Conservation (phyloP, 2,888 invertebrate genomes). For the Mylabris sibirica region DNA sequence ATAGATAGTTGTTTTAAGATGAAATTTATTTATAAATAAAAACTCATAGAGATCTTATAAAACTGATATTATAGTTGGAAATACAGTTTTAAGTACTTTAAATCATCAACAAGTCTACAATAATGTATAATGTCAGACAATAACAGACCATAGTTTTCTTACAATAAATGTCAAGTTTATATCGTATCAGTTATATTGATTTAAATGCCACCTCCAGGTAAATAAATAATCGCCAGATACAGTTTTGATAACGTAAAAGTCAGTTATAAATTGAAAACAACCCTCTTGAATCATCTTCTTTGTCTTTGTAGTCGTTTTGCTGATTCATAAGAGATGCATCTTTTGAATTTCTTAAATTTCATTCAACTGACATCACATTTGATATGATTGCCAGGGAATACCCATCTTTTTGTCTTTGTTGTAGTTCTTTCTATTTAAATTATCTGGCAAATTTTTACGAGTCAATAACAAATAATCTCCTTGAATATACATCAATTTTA, state of each 20-base stretch:
- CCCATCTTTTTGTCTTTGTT: background rate
- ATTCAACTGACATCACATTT: conserved; percentile 4
- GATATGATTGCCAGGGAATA: conserved; percentile 4
- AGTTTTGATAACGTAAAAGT: background rate
- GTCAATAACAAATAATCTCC: background rate
- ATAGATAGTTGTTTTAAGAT: background rate
- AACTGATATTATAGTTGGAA: conserved; percentile 4
- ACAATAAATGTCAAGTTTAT: conserved; percentile 14
- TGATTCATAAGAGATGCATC: background rate
- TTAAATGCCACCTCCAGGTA: conserved; percentile 8
- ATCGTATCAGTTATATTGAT: conserved; percentile 8
- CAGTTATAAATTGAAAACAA: background rate
- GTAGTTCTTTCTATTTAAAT: background rate
- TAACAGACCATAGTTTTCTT: conserved; percentile 4
- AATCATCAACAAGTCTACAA: conserved; percentile 7
- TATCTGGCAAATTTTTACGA: background rate
- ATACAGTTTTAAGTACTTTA: conserved; percentile 7
- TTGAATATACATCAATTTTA: too few species aligned
- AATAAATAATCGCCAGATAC: background rate
- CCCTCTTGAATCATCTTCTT: background rate
- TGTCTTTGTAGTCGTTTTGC: background rate
- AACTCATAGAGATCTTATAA: background rate
- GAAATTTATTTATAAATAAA: background rate
- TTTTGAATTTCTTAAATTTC: background rate
- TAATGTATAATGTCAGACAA: background rate